Conservation (phyloP, 2,797 vertebrate species). For the Lagorchestes hirsutus region DNA sequence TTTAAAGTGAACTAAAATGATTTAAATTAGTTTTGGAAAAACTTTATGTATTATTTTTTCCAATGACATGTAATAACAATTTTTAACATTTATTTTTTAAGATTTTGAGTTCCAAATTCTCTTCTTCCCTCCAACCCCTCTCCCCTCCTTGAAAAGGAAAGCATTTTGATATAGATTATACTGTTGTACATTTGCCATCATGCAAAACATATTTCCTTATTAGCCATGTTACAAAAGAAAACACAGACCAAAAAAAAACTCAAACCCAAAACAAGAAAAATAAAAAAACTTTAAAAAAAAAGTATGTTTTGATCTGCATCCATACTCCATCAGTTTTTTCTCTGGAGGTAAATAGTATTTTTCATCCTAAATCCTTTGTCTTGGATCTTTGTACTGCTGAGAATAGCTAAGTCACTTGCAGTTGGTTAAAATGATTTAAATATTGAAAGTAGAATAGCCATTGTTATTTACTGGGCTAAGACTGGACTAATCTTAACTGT, state of each 20-base stretch:
- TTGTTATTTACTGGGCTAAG: slow-evolving; percentile 49
- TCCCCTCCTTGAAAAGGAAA: background rate
- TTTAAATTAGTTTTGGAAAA: slow-evolving; percentile 24
- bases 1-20: slow-evolving; percentile 37
- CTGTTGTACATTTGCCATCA: background rate
- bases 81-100: background rate
- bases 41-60: background rate
- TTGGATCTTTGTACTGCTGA: background rate
- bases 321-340: too few species aligned
- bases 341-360: too few species aligned
- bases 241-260: background rate
- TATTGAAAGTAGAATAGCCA: slow-evolving; percentile 40
- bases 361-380: background rate
- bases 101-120: background rate
- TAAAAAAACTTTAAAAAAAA: background rate
- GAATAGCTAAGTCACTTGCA: too few species aligned
- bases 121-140: background rate
- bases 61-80: background rate
- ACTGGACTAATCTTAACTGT: background rate
- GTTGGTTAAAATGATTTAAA: background rate
- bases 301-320: background rate
- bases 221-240: background rate
- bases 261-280: background rate
- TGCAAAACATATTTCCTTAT: background rate
- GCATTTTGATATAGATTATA: background rate